Conservation (phyloP, 2,797 vertebrate species). For the Cyprinella venusta region DNA sequence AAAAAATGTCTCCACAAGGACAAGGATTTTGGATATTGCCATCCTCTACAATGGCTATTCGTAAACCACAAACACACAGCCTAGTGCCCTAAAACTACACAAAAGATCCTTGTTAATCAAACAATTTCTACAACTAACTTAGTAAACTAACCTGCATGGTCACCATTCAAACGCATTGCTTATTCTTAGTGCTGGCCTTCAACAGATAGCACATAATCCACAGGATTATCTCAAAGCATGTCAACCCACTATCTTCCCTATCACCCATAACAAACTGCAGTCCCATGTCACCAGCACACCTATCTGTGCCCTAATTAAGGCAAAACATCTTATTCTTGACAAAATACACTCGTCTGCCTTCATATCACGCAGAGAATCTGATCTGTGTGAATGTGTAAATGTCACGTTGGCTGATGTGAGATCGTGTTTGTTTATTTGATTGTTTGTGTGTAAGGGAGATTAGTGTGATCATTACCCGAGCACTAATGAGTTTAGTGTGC, state of each 20-base stretch:
- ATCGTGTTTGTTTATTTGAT: not conserved
- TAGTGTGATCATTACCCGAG: not conserved
- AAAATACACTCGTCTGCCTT: not conserved
- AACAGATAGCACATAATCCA: conserved; percentile 9
- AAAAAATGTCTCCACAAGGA: no score
- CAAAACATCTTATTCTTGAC: not conserved
- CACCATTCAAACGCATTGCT: not conserved
- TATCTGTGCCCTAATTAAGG: not conserved
- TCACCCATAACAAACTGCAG: not conserved
- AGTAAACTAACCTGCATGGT: not conserved
- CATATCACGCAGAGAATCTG: no score
- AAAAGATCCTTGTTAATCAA: not conserved
- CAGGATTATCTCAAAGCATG: conserved; percentile 25
- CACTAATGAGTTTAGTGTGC: not conserved
- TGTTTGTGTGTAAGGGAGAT: not conserved
- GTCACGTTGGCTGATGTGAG: not conserved
- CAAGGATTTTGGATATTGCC: no score
- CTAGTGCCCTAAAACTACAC: not conserved
- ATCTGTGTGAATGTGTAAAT: not conserved
- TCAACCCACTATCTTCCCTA: conserved; percentile 5
- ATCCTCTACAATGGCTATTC: no score
- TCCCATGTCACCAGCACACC: not conserved
- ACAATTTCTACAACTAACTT: not conserved
- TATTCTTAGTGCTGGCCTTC: conserved; percentile 14
- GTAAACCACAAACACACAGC: not conserved